Conservation (phyloP, 1,140 invertebrate genomes). For the Drosophila jambulina region DNA sequence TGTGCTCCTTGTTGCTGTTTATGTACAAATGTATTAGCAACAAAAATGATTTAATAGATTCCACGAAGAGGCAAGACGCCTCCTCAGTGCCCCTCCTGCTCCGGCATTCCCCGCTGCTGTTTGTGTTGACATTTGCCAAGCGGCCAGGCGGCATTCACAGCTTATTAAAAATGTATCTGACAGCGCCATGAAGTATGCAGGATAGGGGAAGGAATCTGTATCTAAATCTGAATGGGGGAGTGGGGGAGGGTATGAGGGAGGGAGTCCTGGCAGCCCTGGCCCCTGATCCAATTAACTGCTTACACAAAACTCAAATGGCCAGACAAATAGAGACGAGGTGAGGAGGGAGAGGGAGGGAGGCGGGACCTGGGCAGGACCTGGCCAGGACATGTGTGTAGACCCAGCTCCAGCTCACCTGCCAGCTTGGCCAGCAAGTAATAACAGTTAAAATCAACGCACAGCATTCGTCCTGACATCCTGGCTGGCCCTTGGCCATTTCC, state of each 20-base stretch:
- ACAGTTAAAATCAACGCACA: conserved; percentile 79
- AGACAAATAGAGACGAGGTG: conserved; percentile 55
- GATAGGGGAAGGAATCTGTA: conserved; percentile 5
- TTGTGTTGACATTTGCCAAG: conserved; percentile 62
- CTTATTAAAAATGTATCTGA: conserved; percentile 76
- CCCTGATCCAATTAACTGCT: conserved; percentile 84
- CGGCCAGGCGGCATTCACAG: conserved; percentile 48
- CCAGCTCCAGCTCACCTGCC: conserved; percentile 6
- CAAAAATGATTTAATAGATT: conserved; percentile 76
- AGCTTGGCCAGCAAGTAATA: conserved; percentile 53
- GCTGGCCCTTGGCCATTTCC: conserved; percentile 70
- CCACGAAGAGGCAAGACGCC: conserved; percentile 44
- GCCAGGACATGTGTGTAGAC: conserved; percentile 56
- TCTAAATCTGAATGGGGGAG: not conserved
- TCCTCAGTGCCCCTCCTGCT: not conserved
- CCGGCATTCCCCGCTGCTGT: conserved; percentile 23
- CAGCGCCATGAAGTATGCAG: conserved; percentile 75
- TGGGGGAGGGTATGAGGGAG: not conserved
- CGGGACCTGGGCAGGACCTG: conserved; percentile 16
- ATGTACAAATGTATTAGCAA: conserved; percentile 69
- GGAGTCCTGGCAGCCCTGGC: conserved; percentile 16
- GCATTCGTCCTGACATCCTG: conserved; percentile 59
- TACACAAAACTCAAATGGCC: conserved; percentile 82
- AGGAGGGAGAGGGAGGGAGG: not conserved
- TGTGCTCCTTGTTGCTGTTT: conserved; percentile 36